Base-by-base conservation (phyloP, 2,888 invertebrate species). In the Latrodectus elegans region DNA sequence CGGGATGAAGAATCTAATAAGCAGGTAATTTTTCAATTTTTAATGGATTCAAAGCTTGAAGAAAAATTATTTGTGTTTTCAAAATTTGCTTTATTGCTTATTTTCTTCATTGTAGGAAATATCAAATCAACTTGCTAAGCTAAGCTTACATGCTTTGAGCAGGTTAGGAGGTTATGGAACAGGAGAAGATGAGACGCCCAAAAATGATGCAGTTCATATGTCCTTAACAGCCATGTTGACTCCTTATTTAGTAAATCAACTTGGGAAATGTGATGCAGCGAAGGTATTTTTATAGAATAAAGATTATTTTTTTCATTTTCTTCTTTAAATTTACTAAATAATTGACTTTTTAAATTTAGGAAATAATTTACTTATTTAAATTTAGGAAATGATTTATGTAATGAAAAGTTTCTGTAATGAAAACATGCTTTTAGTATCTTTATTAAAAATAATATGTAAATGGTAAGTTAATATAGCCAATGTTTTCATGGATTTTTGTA, bases 91-190 rank as follows among this genome's bases (percentile, higher is more conserved):
- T 10, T 14, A 12, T 75, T 60, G 3, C 26, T 15, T 22, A 60
- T 26, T 11, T 82, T 53, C 9, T 52, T 72, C 10, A 75, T 65
- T 77, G 9, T 95, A 99, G 94, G 97, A 98, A 92, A 94, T 96
- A 38, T 95, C 96, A n/a, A 99, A 99, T 92, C 95, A 95, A 90
- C 93, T 99, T 90, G 98, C 99, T 0, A 96, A 96, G 92, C 94
- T 96, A 91, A 95, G 97, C 76, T 95, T 98, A 8, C 93, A 94
- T 77, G 98, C 98, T 0, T 95, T 97, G 91, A 96, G 96, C 0
- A 94, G 96, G 73, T 92, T 99, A 88, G 95, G 95, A 22, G 95
- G 95, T 88, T 96, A 96, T 92, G 94, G 94, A 76, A 93, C 93
- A 55, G 94, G 93, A 87, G 93, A 94, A 26, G 92, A 93, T 60